phyloP scores from a whole-genome alignment of 2,888 invertebrate species.

The Blera fallax region DNA sequence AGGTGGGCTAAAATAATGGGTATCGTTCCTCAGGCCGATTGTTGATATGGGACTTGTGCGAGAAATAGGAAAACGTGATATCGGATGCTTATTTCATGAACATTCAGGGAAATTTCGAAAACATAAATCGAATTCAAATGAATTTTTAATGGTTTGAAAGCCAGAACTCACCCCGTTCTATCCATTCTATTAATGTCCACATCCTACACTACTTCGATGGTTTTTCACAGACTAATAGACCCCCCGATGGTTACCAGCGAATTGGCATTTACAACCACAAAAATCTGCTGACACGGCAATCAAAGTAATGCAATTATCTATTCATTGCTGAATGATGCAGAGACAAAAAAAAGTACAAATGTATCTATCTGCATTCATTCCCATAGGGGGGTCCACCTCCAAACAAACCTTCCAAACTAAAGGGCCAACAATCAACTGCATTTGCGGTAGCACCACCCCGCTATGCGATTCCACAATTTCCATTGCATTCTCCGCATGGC shows the following conservation, averaged over 20 bases:
- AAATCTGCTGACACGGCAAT: conserved; percentile 49
- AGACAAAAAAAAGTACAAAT: conserved; percentile 12
- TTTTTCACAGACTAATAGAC: neutral
- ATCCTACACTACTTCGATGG: neutral
- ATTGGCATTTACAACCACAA: conserved; percentile 9
- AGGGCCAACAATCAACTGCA: conserved; percentile 58
- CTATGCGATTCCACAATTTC: conserved; percentile 19
- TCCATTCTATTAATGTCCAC: neutral
- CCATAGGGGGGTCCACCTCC: conserved; percentile 9
- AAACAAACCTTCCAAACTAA: conserved; percentile 16
- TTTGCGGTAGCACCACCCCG: conserved; percentile 32
- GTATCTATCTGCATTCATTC: neutral
- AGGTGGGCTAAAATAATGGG: too few relatives aligned
- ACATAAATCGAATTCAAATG: too few relatives aligned
- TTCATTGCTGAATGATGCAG: conserved; percentile 40
- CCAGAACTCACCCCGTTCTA: too few relatives aligned
- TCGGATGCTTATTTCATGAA: too few relatives aligned
- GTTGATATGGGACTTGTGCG: too few relatives aligned
- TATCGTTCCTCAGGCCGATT: too few relatives aligned
- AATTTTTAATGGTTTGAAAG: too few relatives aligned
- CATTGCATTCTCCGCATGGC: conserved; percentile 10
- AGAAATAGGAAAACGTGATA: too few relatives aligned
- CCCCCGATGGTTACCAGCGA: neutral
- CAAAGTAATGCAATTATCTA: conserved; percentile 58
- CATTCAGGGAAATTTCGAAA: too few relatives aligned